These are phyloP conservation scores for Colistium nudipinnis DNA, from an alignment of 2,113 vertebrate genomes.

Conservation along the genomic window DNA sequence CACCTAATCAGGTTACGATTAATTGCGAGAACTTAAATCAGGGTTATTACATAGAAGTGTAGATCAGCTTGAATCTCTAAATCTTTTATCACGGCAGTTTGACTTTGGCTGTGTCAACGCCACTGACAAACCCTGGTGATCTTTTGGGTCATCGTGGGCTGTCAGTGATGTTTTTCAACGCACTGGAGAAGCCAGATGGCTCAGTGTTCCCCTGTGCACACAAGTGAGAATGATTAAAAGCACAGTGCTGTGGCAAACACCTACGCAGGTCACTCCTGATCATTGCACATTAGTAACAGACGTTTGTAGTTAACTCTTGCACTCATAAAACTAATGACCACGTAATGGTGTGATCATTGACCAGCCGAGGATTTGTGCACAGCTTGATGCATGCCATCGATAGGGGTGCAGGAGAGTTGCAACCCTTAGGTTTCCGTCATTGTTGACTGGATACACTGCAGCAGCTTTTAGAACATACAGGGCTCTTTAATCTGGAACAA, in stretches of 20 bases:
- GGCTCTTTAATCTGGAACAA: constrained; percentile 24
- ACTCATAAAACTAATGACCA: constrained; percentile 52
- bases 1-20: constrained; percentile 22
- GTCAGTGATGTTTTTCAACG: constrained; percentile 46
- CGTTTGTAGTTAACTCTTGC: constrained; percentile 56
- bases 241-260: constrained; percentile 39
- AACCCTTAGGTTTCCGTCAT: constrained; percentile 4
- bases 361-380: constrained; percentile 12
- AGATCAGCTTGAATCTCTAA: background rate
- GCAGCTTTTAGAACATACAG: constrained; percentile 11
- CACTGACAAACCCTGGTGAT: constrained; percentile 30
- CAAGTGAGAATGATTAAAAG: constrained; percentile 54
- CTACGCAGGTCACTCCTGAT: constrained; percentile 45
- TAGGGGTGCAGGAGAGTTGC: background rate
- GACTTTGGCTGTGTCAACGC: constrained; percentile 2
- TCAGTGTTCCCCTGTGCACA: constrained; percentile 54
- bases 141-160: constrained; percentile 38
- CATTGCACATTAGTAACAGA: constrained; percentile 52
- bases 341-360: constrained; percentile 55
- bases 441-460: constrained; percentile 2
- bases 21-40: background rate
- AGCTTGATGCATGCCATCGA: constrained; percentile 15
- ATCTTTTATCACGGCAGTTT: constrained; percentile 1
- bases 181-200: constrained; percentile 54
- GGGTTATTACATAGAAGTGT: background rate